phyloP scores from a whole-genome alignment of 1,140 invertebrate genomes.

The Zelostemma sp. region DNA sequence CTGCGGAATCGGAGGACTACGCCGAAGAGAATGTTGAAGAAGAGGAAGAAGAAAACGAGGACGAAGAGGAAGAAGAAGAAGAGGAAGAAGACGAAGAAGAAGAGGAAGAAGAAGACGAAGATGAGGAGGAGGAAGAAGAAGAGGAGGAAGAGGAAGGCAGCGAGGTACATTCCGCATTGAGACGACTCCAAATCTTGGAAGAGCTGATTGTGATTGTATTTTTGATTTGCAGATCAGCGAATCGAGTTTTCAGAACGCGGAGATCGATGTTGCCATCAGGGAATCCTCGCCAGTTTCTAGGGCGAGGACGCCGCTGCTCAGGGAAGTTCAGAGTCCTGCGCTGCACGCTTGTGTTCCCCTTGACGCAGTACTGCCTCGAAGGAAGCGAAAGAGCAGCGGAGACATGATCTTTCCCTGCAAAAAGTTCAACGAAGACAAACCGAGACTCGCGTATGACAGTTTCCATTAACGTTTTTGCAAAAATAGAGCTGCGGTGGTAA shows the following conservation, averaged over 20 bases:
- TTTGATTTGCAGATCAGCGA: slow-evolving; percentile 55
- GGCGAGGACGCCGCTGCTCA: slow-evolving; percentile 45
- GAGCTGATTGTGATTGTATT: neutral
- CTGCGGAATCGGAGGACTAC: slow-evolving; percentile 59
- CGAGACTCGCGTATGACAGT: neutral
- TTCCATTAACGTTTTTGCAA: no score
- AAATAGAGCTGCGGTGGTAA: no score
- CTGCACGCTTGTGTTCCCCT: slow-evolving; percentile 59
- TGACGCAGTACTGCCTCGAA: slow-evolving; percentile 58
- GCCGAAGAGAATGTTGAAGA: slow-evolving; percentile 58
- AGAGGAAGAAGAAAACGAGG: slow-evolving; percentile 54
- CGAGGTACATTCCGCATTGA: no score
- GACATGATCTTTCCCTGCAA: slow-evolving; percentile 65
- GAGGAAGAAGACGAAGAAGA: slow-evolving; percentile 58
- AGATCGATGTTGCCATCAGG: slow-evolving; percentile 54
- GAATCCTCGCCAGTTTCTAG: slow-evolving; percentile 44
- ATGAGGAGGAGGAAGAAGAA: no score
- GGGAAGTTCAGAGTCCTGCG: slow-evolving; percentile 55
- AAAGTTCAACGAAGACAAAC: slow-evolving; percentile 3
- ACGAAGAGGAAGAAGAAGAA: slow-evolving; percentile 42
- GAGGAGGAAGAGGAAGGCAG: slow-evolving; percentile 48
- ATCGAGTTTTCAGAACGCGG: slow-evolving; percentile 60
- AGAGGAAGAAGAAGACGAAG: slow-evolving; percentile 46
- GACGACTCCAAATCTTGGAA: neutral
- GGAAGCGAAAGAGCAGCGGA: slow-evolving; percentile 66